Base-by-base conservation (phyloP, 2,113 vertebrate genomes). In the Proterorhinus semilunaris region DNA sequence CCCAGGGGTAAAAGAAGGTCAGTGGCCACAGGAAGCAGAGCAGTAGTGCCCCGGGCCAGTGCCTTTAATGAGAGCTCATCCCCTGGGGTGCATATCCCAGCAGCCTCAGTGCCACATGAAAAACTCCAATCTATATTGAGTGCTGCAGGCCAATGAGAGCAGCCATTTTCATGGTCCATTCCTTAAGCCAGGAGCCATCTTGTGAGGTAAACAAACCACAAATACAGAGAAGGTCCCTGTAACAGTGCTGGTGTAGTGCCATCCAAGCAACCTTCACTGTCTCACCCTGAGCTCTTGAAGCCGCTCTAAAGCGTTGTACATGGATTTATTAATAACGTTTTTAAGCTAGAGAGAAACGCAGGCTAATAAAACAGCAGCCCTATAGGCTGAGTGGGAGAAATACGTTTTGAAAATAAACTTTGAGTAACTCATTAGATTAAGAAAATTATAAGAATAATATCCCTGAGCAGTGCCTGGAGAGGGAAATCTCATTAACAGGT, bases 1-100 rank as follows among this genome's bases (percentile, higher is more conserved):
- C 88, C 83, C 74, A 87, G 86, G 86, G 94, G 93, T 94, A 93
- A 95, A 95, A 96, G 86, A 89, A 95, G 95, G 96, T 97, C 96
- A 97, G 76, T 95, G 91, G 91, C 93, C 94, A 94, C 93, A 95
- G 94, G 94, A 96, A 94, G 92, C 89, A 84, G 90, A 88, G 91
- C 86, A 94, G 91, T 88, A 92, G 68, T 85, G 94, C 93, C 0
- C 62, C 81, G 82, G 93, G 86, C 87, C 90, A 86, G 88, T 79
- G 87, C 91, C 92, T 93, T 93, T 95, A 96, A 95, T 96, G 95
- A 96, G 95, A 94, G 82, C 80, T 86, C 91, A 91, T 93, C 91
- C 96, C 94, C 91, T 88, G 79, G 70, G 89, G 90, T 75, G 78
- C 48, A 67, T 82, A 83, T 87, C 85, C 84, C 85, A 85, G 85